A percentile compares a stretch with the other conserved stretches of the same genome.
Evolutionary conservation across 2,888 invertebrate species (phyloP).

Genomic region (Mythimna lalbum): DNA sequence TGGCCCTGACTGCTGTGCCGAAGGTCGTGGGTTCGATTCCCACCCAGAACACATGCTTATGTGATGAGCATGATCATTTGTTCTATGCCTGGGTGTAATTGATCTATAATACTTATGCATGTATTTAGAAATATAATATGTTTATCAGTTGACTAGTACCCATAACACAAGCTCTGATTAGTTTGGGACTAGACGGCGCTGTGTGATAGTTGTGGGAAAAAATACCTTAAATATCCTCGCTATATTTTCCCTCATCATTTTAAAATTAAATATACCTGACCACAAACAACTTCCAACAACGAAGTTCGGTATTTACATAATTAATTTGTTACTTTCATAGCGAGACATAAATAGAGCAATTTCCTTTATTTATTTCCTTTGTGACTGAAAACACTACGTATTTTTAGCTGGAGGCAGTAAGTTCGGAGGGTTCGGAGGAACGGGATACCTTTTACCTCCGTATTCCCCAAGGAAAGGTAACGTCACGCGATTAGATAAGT

Average conservation of each 20-base stretch:
- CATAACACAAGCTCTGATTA: too few species aligned
- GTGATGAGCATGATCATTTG: too few species aligned
- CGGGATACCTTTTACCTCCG: conserved; percentile 21
- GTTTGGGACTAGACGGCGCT: too few species aligned
- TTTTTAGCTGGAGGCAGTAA: conserved; percentile 28
- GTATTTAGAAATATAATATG: too few species aligned
- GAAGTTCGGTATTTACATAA: conserved; percentile 10
- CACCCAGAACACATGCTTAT: too few species aligned
- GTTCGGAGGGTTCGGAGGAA: conserved; percentile 29
- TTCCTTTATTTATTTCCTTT: conserved; percentile 29
- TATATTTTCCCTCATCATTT: neutral
- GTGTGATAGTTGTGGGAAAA: too few species aligned
- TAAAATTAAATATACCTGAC: neutral
- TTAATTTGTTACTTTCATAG: conserved; percentile 14
- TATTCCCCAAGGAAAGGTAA: conserved; percentile 21
- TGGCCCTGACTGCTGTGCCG: too few species aligned
- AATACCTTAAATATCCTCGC: neutral
- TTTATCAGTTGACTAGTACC: too few species aligned
- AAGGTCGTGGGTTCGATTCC: too few species aligned
- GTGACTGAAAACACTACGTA: conserved; percentile 26
- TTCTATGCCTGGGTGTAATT: too few species aligned
- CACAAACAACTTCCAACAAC: conserved; percentile 5
- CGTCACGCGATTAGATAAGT: conserved; percentile 29
- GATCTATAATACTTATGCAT: too few species aligned
- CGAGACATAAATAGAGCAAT: conserved; percentile 24